Evolutionary conservation across 2,113 vertebrate species (phyloP).

Genomic region (Lampris incognitus): DNA sequence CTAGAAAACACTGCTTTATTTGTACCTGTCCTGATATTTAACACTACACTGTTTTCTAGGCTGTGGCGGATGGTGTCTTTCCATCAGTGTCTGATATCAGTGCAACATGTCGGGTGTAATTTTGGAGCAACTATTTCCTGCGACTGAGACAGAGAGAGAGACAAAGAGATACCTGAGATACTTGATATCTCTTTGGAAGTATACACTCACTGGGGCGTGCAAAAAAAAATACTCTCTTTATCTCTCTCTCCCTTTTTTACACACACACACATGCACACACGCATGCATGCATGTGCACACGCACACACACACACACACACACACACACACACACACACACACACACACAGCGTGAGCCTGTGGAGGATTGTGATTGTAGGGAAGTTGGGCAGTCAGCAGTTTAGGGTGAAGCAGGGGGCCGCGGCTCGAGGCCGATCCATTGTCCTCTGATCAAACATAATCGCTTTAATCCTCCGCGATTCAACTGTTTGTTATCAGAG

Average conservation of each 20-base stretch:
- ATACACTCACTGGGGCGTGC: not conserved
- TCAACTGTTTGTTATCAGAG: constrained; percentile 72
- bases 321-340: constrained; percentile 1
- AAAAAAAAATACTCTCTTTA: constrained; percentile 10
- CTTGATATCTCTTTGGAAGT: not conserved
- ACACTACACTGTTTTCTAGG: too few species aligned
- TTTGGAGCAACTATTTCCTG: too few species aligned
- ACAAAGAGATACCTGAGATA: too few species aligned
- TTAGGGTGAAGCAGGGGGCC: constrained; percentile 61
- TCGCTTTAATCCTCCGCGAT: constrained; percentile 76
- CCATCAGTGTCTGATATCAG: too few species aligned
- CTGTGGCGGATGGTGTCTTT: too few species aligned
- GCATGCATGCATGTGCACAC: not conserved
- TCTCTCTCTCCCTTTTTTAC: too few species aligned
- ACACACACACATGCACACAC: not conserved
- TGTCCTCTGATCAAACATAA: constrained; percentile 76
- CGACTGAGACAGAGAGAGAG: too few species aligned
- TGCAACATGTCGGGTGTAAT: too few species aligned
- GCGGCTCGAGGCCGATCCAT: constrained; percentile 61
- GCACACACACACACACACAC: not conserved
- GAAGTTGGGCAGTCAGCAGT: constrained; percentile 77
- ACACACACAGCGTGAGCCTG: constrained; percentile 8
- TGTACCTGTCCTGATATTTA: too few species aligned
- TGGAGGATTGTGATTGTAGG: constrained; percentile 47
- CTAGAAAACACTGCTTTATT: too few species aligned